Evolutionary conservation across 2,888 invertebrate genomes (phyloP).

Genomic region (Harmothoe impar): DNA sequence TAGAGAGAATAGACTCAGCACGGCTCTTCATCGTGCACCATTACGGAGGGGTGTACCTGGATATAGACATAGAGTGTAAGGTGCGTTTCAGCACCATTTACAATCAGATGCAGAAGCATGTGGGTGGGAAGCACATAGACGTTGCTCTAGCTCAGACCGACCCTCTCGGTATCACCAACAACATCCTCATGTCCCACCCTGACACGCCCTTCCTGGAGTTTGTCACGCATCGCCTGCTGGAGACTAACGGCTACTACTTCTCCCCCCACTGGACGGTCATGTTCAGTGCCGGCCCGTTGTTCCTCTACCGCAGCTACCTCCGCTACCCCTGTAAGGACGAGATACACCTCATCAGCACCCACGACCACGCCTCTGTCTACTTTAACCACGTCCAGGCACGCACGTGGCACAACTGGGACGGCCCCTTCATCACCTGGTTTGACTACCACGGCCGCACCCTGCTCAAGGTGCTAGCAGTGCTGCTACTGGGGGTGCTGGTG

Average conservation of each 20-base stretch:
- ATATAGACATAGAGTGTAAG: slow-evolving; percentile 66
- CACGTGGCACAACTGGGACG: slow-evolving; percentile 68
- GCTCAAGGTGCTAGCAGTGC: background rate
- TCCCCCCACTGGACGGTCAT: slow-evolving; percentile 69
- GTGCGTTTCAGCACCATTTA: background rate
- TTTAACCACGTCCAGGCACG: slow-evolving; percentile 63
- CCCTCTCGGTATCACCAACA: slow-evolving; percentile 68
- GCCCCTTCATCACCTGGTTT: slow-evolving; percentile 65
- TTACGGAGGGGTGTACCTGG: slow-evolving; percentile 70
- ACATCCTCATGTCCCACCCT: slow-evolving; percentile 64
- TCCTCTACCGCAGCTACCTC: slow-evolving; percentile 60
- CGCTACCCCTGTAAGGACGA: slow-evolving; percentile 53
- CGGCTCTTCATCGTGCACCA: slow-evolving; percentile 69
- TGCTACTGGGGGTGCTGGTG: background rate
- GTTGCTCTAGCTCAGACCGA: slow-evolving; percentile 65
- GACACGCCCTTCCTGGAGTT: slow-evolving; percentile 59
- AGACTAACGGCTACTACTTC: slow-evolving; percentile 52
- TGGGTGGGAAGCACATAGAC: background rate
- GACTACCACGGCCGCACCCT: slow-evolving; percentile 43
- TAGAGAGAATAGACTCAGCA: slow-evolving; percentile 68
- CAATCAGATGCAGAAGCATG: background rate
- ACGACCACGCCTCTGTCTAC: slow-evolving; percentile 10
- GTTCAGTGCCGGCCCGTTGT: slow-evolving; percentile 69
- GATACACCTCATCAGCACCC: background rate
- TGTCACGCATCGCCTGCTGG: slow-evolving; percentile 4